phyloP scores from a whole-genome alignment of 2,888 invertebrate genomes.

The Sphinx pinastri region DNA sequence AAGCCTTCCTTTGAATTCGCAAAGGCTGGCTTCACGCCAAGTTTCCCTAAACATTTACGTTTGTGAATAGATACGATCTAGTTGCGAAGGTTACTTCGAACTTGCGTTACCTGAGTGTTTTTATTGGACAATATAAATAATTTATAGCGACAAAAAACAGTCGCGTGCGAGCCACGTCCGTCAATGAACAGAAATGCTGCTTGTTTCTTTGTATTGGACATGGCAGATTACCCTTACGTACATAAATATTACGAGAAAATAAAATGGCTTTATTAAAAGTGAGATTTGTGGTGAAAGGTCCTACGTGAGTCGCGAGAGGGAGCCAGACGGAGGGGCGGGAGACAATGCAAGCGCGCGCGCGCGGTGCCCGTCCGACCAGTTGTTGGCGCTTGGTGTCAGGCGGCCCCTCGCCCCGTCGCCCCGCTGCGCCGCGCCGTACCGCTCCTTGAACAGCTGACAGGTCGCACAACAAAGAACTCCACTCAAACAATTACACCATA shows the following conservation, averaged over 20 bases:
- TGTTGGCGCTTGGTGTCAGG: conserved; percentile 44
- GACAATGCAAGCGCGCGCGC: conserved; percentile 47
- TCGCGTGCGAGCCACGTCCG: neutral
- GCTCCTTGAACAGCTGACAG: conserved; percentile 59
- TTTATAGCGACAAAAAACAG: conserved; percentile 8
- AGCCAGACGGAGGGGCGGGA: conserved; percentile 16
- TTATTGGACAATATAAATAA: neutral
- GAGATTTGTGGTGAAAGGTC: conserved; percentile 22
- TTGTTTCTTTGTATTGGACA: neutral
- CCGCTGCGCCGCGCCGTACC: conserved; percentile 34
- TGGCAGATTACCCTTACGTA: neutral
- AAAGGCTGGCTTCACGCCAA: conserved; percentile 46
- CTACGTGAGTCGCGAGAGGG: conserved; percentile 26
- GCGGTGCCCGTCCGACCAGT: conserved; percentile 55
- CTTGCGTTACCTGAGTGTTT: conserved; percentile 31
- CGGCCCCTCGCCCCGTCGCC: conserved; percentile 40
- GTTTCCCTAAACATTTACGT: conserved; percentile 35
- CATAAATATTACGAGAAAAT: conserved; percentile 9
- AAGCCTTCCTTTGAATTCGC: conserved; percentile 40
- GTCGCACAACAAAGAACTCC: conserved; percentile 75
- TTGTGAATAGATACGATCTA: conserved; percentile 36
- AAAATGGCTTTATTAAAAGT: conserved; percentile 11
- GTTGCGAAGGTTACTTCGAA: conserved; percentile 30
- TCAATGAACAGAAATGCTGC: neutral
- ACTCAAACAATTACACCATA: conserved; percentile 40